Base-by-base conservation (phyloP, 64 coral and sea anemone species). In the Anthopleura sola region DNA sequence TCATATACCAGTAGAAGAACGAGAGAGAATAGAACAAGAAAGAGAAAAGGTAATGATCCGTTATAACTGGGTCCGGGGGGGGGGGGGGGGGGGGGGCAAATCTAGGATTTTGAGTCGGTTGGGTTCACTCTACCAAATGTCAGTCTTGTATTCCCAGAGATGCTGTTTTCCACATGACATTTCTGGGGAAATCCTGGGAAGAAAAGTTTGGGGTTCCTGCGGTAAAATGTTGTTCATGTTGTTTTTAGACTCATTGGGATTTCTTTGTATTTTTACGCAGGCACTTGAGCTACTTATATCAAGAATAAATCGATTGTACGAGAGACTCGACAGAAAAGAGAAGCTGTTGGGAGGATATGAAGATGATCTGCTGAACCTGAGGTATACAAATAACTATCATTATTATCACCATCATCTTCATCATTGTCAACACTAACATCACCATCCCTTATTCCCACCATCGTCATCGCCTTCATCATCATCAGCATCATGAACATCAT, bases 271-370 rank as follows among this genome's bases (percentile, higher is more conserved):
- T 15, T 71, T 12, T 71, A 29, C 12, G 46, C 53, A 96, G 94
- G 87, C 94, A 19, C 66, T 84, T 79, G 94, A 92, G 39, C 23
- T 92, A 31, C 49, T 96, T 77, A 60, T 87, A 53, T 83, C 86
- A 37, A 86, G 79, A 79, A 78, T 96, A 2, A 85, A 90, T 47
- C 90, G 81, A 39, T 71, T 96, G 68, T 69, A 92, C n/a, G 94
- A 96, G 31, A 86, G 90, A 84, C 81, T 96, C 20, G 90, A 82
- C 33, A 77, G 90, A 28, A 91, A 96, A 82, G 64, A 89, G 49
- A 88, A 92, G 64, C 76, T 96, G 48, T 84, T 96, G 7, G 88
- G 83, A 26, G 87, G 83, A 55, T 96, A 96, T 53, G 94, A 96
- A 32, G 84, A 85, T 13, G 94, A 96, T 37, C 71, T 96, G 19